Evolutionary conservation across 2,888 invertebrate species (phyloP), one percentile per base, ranked within the genome.

Genomic region (Xylota segnis): DNA sequence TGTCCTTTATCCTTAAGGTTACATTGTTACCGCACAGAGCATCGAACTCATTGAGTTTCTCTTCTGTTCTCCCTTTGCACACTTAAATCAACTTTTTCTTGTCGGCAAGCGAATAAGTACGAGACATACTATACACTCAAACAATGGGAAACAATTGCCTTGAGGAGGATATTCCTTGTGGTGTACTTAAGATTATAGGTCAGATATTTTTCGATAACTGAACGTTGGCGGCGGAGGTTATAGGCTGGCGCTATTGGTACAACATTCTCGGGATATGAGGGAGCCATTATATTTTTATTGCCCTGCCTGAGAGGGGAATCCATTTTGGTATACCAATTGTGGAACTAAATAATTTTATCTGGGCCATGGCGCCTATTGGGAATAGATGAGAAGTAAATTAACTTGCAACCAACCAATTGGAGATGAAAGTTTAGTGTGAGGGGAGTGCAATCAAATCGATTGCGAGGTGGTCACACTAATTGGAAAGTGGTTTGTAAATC

Each of bases 121-220:
- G 58, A 77, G 27, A 27, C 37, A 23, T 23, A 23, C 3, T n/a
- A n/a, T n/a, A n/a, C n/a, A n/a, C n/a, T n/a, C n/a, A 43, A 77
- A 59, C 58, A 58, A 76, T 23, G 43, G 43, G 10, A 71, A 77
- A 72, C 83, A 78, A 83, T 83, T 78, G 78, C 54, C 61, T 68
- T 14, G 23, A 78, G 78, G 78, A 68, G 34, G 9, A 68, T 74
- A 78, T 70, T 84, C 84, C 84, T 84, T 65, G 70, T 50, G 84
- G 84, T 79, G 65, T 59, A 79, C 75, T 84, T 75, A 75, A 75
- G 79, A 84, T 79, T 70, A 79, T 84, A 79, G 84, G 79, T 75
- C 84, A 84, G 75, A 84, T 74, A 84, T 37, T 66, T 84, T 70
- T 68, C 58, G 66, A 84, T 75, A 72, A 61, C 47, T 32, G 34